Conservation (phyloP, 2,888 invertebrate genomes). For the Agonopterix heracliana region DNA sequence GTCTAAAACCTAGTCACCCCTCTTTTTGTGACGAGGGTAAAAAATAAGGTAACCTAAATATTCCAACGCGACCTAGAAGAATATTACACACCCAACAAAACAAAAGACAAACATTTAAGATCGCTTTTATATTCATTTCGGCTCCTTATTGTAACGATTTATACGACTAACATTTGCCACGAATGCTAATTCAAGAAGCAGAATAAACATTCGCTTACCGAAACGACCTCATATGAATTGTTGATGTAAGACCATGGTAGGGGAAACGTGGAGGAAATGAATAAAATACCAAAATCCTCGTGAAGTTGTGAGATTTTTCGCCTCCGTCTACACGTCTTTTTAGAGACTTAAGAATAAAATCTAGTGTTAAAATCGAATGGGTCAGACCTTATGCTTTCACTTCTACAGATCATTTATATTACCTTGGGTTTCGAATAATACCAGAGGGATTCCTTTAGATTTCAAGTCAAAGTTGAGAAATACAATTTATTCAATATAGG, state of each 20-base stretch:
- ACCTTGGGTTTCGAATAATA: too few relatives aligned
- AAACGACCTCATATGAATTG: conserved; percentile 8
- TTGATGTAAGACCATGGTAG: conserved; percentile 8
- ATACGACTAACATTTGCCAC: not conserved
- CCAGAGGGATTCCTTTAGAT: too few relatives aligned
- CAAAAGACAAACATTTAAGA: too few relatives aligned
- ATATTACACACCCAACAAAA: too few relatives aligned
- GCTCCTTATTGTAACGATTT: not conserved
- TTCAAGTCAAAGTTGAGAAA: too few relatives aligned
- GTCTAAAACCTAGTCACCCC: too few relatives aligned
- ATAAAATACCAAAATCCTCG: conserved; percentile 13
- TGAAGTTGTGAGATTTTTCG: conserved; percentile 9
- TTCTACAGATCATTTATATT: too few relatives aligned
- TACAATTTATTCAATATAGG: too few relatives aligned
- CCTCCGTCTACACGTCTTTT: conserved; percentile 7
- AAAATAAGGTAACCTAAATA: too few relatives aligned
- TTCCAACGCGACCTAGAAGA: too few relatives aligned
- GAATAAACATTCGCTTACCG: conserved; percentile 6
- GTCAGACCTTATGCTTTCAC: not conserved
- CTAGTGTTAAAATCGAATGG: conserved; percentile 7
- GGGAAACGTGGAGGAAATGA: conserved; percentile 10
- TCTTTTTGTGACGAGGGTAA: too few relatives aligned
- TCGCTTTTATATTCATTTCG: conserved; percentile 1
- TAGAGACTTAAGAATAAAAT: conserved; percentile 7
- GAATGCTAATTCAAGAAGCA: conserved; percentile 1